Evolutionary conservation across 2,113 vertebrate genomes (phyloP).

Genomic region (Isichthys henryi): DNA sequence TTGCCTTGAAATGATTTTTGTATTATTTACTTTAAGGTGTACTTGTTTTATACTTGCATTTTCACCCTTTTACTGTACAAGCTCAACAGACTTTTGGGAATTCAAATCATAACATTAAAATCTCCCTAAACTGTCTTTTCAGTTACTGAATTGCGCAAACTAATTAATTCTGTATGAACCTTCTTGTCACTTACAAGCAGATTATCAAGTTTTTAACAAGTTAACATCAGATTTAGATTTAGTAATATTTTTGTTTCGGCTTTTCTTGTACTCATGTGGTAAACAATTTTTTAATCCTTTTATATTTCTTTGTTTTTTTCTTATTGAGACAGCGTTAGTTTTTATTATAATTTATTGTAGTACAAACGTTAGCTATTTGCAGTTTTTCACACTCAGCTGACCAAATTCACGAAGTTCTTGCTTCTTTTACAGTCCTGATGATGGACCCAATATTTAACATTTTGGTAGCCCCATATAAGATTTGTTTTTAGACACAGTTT

Average conservation of each 20-base stretch:
- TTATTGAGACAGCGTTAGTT: not conserved
- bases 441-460: not conserved
- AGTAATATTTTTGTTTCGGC: not conserved
- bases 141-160: not conserved
- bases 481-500: not conserved
- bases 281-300: not conserved
- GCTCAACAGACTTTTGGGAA: not conserved
- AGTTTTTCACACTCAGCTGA: not conserved
- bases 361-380: not conserved
- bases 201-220: constrained; percentile 19
- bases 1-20: not conserved
- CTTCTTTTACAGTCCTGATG: not conserved
- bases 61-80: not conserved
- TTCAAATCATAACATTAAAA: not conserved
- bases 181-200: not conserved
- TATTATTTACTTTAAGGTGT: not conserved
- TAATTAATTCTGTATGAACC: not conserved
- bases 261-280: not conserved
- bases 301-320: not conserved
- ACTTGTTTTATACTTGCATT: not conserved
- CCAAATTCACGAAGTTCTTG: not conserved
- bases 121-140: not conserved
- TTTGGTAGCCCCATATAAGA: not conserved
- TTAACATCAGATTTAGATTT: not conserved
- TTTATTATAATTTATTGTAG: not conserved